These are phyloP conservation scores for Actinernus sp. DNA, from an alignment of 92 coral and sea anemone genomes.

Conservation along the genomic window DNA sequence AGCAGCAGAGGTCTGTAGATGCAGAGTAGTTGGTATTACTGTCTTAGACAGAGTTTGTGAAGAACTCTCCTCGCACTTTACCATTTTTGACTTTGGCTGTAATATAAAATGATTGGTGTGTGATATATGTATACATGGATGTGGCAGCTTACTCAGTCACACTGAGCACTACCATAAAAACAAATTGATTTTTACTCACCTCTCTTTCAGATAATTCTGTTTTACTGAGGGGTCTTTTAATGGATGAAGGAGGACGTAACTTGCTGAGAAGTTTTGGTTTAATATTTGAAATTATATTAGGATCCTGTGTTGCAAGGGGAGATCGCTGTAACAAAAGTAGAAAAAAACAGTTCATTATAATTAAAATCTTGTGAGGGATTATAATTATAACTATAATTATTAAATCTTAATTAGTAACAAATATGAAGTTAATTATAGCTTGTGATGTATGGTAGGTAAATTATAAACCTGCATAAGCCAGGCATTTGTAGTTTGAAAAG, in stretches of 20 bases:
- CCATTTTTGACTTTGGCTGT: slow-evolving; percentile 11
- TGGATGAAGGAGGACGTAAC: slow-evolving; percentile 70
- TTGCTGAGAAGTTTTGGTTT: slow-evolving; percentile 53
- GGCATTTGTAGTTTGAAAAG: too few species aligned
- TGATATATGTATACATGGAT: too few species aligned
- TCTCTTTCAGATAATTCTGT: slow-evolving; percentile 7
- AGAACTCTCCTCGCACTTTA: slow-evolving; percentile 5
- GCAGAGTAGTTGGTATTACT: slow-evolving; percentile 30
- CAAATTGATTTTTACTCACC: slow-evolving; percentile 3
- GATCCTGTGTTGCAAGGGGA: slow-evolving; percentile 78
- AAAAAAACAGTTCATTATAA: too few species aligned
- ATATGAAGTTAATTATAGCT: too few species aligned
- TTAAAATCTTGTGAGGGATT: too few species aligned
- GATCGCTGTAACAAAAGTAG: slow-evolving; percentile 78
- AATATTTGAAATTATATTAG: slow-evolving; percentile 61
- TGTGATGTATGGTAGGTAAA: too few species aligned
- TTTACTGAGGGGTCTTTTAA: slow-evolving; percentile 57
- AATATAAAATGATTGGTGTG: too few species aligned
- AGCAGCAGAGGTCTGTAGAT: slow-evolving; percentile 76
- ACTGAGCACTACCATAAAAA: too few species aligned
- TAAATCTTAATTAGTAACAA: too few species aligned
- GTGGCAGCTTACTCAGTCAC: too few species aligned
- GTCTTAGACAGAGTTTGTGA: slow-evolving; percentile 13
- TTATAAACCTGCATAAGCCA: too few species aligned
- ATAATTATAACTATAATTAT: too few species aligned